Conservation (phyloP, 2,888 invertebrate species). For the Tetranychus piercei region DNA sequence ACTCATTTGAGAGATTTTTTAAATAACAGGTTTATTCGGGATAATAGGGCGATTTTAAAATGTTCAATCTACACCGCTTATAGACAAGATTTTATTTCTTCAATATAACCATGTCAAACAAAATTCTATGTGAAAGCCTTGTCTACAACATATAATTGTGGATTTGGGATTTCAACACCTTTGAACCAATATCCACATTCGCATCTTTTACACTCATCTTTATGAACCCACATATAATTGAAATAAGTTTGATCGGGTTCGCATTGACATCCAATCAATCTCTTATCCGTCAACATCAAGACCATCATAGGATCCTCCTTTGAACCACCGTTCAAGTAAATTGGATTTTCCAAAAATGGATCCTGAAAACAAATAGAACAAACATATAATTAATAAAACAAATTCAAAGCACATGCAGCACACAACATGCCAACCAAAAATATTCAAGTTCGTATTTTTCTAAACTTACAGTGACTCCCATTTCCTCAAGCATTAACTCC, state of each 20-base stretch:
- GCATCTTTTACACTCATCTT: conserved; percentile 72
- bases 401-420: conserved; percentile 14
- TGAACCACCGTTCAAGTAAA: conserved; percentile 49
- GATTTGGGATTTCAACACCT: conserved; percentile 41
- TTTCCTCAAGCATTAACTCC: conserved; percentile 62
- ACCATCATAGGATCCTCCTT: conserved; percentile 68
- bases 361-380: conserved; percentile 28
- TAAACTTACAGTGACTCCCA: conserved; percentile 55
- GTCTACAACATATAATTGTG: not conserved
- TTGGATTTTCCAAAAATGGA: conserved; percentile 32
- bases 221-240: conserved; percentile 87
- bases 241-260: conserved; percentile 76
- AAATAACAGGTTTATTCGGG: too few relatives aligned
- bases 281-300: conserved; percentile 69
- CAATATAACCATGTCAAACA: not conserved
- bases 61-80: not conserved
- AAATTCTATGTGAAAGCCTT: not conserved
- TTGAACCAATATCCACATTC: conserved; percentile 95
- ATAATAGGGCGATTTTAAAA: too few relatives aligned
- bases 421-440: conserved; percentile 6
- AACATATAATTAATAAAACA: not conserved
- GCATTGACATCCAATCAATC: conserved; percentile 86
- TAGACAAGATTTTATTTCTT: not conserved
- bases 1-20: too few relatives aligned
- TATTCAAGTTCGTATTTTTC: not conserved